These are phyloP conservation scores for Mus pahari DNA, from an alignment of 2,113 vertebrate species.

Conservation along the genomic window DNA sequence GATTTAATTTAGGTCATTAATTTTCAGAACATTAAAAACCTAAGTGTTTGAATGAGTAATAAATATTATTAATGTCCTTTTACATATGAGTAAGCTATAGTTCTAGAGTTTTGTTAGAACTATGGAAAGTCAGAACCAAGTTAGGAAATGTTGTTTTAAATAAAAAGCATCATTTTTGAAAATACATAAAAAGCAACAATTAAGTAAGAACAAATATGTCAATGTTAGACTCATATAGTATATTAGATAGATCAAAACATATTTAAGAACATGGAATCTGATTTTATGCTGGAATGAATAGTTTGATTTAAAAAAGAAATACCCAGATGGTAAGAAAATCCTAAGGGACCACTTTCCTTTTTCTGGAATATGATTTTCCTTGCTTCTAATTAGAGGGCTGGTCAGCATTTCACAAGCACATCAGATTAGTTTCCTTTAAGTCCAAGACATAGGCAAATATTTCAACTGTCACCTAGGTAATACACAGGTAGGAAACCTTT, in stretches of 20 bases:
- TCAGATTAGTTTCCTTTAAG: neutral
- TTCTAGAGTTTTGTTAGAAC: neutral
- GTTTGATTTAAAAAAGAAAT: constrained; percentile 35
- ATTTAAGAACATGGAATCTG: constrained; percentile 16
- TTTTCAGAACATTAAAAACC: neutral
- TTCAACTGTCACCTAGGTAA: neutral
- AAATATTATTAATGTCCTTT: neutral
- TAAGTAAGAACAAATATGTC: constrained; percentile 26
- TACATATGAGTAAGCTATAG: neutral
- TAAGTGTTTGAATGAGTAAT: constrained; percentile 3
- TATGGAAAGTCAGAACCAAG: neutral
- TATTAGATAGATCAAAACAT: neutral
- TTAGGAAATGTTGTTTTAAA: constrained; percentile 1
- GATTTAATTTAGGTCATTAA: neutral
- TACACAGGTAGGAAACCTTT: neutral
- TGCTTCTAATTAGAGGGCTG: neutral
- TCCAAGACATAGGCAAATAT: neutral
- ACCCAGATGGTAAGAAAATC: neutral
- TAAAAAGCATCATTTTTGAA: constrained; percentile 1
- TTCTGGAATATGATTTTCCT: constrained; percentile 22
- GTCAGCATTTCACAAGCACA: constrained; percentile 14
- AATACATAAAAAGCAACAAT: constrained; percentile 16
- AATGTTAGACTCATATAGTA: neutral
- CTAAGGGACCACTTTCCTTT: neutral
- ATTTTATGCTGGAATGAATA: constrained; percentile 10